Base-by-base conservation (phyloP, 2,113 vertebrate genomes). In the Lepus europaeus region DNA sequence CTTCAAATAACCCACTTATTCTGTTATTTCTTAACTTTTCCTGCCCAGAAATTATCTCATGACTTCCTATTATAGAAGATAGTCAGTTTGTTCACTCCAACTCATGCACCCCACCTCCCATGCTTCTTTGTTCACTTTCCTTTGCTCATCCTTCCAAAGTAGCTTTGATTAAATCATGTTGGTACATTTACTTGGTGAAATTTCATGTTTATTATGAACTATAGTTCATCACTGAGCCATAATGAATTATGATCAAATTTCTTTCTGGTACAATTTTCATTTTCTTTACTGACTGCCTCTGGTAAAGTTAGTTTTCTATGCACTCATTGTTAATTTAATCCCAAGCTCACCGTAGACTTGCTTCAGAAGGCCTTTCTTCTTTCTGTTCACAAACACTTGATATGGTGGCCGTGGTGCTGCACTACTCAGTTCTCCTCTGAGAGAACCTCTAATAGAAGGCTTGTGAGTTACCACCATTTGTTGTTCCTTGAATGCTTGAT, bases 131-230 rank as follows among this genome's bases (percentile, higher is more conserved):
- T 69, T 82, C 31, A 49, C 2, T 61, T 79, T 74, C 1, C 20
- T 36, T 68, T 51, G 70, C 61, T n/a, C 29, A 72, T 49, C 10
- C 53, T 96, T 86, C 70, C 45, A 74, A 12, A 70, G 13, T 31
- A 76, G 49, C 87, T 94, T 95, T 86, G 51, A 84, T 86, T 72
- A 77, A 94, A 79, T 89, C 13, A 6, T 88, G 86, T 89, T 77
- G 45, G 20, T 49, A 20, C 33, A 36, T 90, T 91, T 93, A 84
- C 76, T 72, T 87, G 61, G 33, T 81, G 69, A 94, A 88, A 85
- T 91, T 70, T 22, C 31, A 82, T 68, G 56, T 53, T 89, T 90
- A 31, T 72, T 87, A 77, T 79, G 89, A 85, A 92, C 69, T 82
- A 90, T 68, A 91, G 93, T 53, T 80, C n/a, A 91, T 56, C 22